Evolutionary conservation across 2,888 invertebrate genomes (phyloP).

Genomic region (Melanargia galathea): DNA sequence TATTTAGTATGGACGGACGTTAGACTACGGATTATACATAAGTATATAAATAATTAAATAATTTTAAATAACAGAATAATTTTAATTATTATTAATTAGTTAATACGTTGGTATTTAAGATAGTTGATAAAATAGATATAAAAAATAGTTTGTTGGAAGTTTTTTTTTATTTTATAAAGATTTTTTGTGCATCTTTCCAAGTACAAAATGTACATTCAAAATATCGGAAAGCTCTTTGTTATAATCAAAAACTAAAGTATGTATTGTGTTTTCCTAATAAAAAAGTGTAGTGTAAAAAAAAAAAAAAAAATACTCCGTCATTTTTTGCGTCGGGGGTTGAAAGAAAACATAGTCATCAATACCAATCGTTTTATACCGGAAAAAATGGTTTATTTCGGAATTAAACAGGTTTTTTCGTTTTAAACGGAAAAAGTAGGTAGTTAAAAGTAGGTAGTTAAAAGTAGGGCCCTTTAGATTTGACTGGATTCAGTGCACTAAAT

Average conservation of each 20-base stretch:
- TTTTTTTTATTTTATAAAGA: slow-evolving; percentile 31
- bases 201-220: slow-evolving; percentile 60
- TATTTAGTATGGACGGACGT: slow-evolving; percentile 13
- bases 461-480: too few relatives aligned
- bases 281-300: slow-evolving; percentile 70
- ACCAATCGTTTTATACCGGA: too few relatives aligned
- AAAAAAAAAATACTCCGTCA: too few relatives aligned
- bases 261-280: slow-evolving; percentile 80
- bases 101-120: slow-evolving; percentile 18
- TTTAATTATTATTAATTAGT: slow-evolving; percentile 18
- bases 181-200: slow-evolving; percentile 60
- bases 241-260: slow-evolving; percentile 65
- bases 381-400: too few relatives aligned
- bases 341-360: too few relatives aligned
- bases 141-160: slow-evolving; percentile 28
- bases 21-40: slow-evolving; percentile 17
- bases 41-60: too few relatives aligned
- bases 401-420: too few relatives aligned
- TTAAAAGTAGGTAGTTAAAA: too few relatives aligned
- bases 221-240: slow-evolving; percentile 65
- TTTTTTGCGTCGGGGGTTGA: too few relatives aligned
- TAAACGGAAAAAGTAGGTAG: too few relatives aligned
- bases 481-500: too few relatives aligned
- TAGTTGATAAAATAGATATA: slow-evolving; percentile 15
- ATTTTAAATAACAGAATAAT: slow-evolving; percentile 25